Evolutionary conservation across 2,888 invertebrate genomes (phyloP).

Genomic region (Ommatoiulus sabulosus): DNA sequence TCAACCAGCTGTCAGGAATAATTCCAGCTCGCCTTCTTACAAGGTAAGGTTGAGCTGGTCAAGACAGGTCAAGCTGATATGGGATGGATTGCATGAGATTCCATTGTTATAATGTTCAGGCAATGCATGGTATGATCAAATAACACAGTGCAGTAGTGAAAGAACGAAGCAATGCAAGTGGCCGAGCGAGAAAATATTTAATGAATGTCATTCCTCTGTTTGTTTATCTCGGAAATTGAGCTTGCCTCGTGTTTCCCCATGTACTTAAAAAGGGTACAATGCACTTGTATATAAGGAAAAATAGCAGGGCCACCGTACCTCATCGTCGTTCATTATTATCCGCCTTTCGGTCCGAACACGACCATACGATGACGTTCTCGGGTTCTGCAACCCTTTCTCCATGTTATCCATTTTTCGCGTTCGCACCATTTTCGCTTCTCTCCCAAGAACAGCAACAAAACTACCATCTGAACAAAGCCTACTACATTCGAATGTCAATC

Average conservation of each 20-base stretch:
- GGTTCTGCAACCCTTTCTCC: slow-evolving; percentile 45
- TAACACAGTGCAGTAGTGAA: neutral
- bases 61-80: too few relatives aligned
- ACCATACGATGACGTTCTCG: slow-evolving; percentile 19
- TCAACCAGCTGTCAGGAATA: too few relatives aligned
- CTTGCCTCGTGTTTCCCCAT: neutral
- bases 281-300: neutral
- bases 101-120: neutral
- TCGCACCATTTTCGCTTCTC: slow-evolving; percentile 49
- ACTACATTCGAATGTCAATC: slow-evolving; percentile 43
- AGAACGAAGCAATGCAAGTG: too few relatives aligned
- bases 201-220: too few relatives aligned
- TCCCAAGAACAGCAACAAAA: too few relatives aligned
- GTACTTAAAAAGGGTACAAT: too few relatives aligned
- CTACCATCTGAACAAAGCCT: slow-evolving; percentile 6
- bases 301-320: neutral
- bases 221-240: neutral
- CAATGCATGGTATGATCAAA: neutral
- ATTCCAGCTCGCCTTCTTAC: too few relatives aligned
- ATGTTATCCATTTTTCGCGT: slow-evolving; percentile 47
- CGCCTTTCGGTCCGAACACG: neutral
- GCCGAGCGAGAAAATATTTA: too few relatives aligned
- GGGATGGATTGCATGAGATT: neutral
- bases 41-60: too few relatives aligned
- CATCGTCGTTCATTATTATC: slow-evolving; percentile 5